phyloP scores from a whole-genome alignment of 2,888 invertebrate genomes.

The Thera britannica region DNA sequence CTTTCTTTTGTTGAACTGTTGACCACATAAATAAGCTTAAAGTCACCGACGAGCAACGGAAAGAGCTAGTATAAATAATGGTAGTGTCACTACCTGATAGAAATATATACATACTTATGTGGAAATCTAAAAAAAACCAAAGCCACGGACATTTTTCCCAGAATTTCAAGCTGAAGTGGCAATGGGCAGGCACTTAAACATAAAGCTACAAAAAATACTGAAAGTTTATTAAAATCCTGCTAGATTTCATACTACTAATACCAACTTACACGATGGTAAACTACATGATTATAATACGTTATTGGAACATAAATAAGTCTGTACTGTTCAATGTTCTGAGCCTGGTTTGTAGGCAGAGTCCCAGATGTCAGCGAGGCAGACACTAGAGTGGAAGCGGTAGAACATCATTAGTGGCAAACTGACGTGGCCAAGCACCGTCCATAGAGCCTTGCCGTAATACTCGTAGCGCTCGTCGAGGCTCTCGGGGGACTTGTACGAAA shows the following conservation, averaged over 20 bases:
- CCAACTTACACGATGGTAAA: no score
- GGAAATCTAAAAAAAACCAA: no score
- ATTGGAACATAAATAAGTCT: background rate
- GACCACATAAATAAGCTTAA: no score
- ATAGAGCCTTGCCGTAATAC: conserved; percentile 88
- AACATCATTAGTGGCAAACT: conserved; percentile 91
- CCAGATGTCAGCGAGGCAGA: conserved; percentile 92
- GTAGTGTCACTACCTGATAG: no score
- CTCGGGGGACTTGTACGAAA: conserved; percentile 83
- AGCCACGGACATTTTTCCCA: no score
- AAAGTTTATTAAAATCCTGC: background rate
- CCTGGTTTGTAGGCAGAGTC: conserved; percentile 89
- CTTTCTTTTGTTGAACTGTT: no score
- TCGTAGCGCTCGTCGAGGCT: conserved; percentile 84
- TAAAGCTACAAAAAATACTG: background rate
- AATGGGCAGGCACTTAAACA: no score
- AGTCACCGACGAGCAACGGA: no score
- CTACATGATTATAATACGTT: background rate
- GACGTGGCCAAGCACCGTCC: conserved; percentile 90
- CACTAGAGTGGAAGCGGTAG: conserved; percentile 91
- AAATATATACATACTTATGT: no score
- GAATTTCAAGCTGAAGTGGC: no score
- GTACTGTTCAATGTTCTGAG: conserved; percentile 60
- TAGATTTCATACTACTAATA: background rate
- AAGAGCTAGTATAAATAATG: no score